Conservation (phyloP, 1,140 invertebrate species). For the Spodoptera frugiperda region DNA sequence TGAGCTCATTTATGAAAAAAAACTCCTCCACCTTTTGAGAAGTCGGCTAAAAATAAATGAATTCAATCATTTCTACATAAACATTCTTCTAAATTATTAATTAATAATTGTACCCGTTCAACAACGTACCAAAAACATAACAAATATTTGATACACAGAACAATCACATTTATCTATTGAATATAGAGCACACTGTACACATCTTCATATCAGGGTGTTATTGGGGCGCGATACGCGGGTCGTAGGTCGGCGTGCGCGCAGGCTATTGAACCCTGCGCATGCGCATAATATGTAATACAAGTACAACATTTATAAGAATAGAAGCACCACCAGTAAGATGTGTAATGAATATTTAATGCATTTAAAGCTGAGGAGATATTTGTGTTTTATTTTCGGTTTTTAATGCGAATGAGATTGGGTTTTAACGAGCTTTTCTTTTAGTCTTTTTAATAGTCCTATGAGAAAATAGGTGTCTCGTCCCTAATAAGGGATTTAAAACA, state of each 20-base stretch:
- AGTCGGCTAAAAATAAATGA: too few species aligned
- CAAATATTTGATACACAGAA: background rate
- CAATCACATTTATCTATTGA: background rate
- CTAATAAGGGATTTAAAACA: too few species aligned
- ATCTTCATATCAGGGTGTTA: conserved; percentile 51
- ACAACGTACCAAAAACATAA: background rate
- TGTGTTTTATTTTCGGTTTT: too few species aligned
- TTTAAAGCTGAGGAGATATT: too few species aligned
- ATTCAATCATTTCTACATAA: too few species aligned
- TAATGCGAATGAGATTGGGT: too few species aligned
- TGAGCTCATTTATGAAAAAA: too few species aligned
- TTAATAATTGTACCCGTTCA: too few species aligned
- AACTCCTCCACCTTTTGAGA: too few species aligned
- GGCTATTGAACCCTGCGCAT: conserved; percentile 52
- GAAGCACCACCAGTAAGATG: background rate
- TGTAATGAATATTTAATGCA: background rate
- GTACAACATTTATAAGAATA: background rate
- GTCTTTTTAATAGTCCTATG: background rate
- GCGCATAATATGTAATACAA: background rate
- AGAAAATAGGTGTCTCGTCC: background rate
- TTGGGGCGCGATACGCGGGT: conserved; percentile 62
- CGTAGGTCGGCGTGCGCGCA: conserved; percentile 56
- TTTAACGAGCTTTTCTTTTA: too few species aligned
- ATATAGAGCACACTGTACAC: conserved; percentile 11
- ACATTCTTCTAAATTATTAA: too few species aligned